A percentile compares a stretch with the other conserved stretches of the same genome.
These are phyloP conservation scores for Campylomormyrus tamandua DNA, from an alignment of 2,113 vertebrate genomes.

Conservation along the genomic window DNA sequence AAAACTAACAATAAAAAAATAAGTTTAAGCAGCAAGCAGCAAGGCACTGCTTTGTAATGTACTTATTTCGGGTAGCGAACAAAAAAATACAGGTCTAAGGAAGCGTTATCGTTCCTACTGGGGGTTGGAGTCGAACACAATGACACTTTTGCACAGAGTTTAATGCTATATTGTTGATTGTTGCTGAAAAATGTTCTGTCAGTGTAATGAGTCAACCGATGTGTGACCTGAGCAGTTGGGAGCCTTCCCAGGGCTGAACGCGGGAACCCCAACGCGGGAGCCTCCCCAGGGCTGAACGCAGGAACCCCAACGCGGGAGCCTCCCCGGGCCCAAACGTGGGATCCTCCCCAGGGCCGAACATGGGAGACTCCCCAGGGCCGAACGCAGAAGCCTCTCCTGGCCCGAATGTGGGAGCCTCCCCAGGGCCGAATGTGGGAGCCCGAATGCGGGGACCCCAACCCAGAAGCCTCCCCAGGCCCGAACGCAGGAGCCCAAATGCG, in stretches of 20 bases:
- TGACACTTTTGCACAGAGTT: neutral
- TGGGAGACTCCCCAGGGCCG: too few species aligned
- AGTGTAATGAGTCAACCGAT: neutral
- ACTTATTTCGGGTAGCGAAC: neutral
- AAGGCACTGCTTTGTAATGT: neutral
- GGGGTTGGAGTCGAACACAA: neutral
- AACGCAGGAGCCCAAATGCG: too few species aligned
- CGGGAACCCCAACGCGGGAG: rapidly evolving
- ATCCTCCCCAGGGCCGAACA: too few species aligned
- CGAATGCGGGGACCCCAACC: too few species aligned
- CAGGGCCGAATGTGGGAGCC: neutral
- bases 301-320: too few species aligned
- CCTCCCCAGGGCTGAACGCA: too few species aligned
- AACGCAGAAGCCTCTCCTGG: neutral
- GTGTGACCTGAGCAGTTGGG: neutral
- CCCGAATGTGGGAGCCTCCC: too few species aligned
- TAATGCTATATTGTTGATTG: neutral
- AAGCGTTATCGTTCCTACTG: neutral
- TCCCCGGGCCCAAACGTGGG: too few species aligned
- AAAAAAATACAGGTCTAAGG: neutral
- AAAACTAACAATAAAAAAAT: neutral
- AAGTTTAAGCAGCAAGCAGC: neutral
- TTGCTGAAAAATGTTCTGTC: neutral
- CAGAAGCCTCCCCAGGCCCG: too few species aligned
- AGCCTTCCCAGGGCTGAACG: neutral